Evolutionary conservation across 2,113 vertebrate genomes (phyloP).

Genomic region (Falco punctatus): DNA sequence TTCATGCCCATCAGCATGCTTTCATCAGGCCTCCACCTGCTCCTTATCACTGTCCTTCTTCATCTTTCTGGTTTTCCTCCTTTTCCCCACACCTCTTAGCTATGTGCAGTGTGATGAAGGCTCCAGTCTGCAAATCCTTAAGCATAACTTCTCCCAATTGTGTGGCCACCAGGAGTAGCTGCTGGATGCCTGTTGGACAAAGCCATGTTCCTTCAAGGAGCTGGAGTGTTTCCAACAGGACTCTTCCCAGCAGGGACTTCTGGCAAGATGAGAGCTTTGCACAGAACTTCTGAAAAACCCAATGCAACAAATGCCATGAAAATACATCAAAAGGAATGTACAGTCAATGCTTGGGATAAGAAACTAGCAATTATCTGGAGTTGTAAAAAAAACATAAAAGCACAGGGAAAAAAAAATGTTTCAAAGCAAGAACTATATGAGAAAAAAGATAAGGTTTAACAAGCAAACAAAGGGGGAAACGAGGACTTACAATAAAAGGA

Average conservation of each 20-base stretch:
- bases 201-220: neutral
- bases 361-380: neutral
- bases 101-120: neutral
- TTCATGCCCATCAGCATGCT: neutral
- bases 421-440: neutral
- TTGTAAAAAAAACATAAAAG: neutral
- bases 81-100: neutral
- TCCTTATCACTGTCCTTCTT: neutral
- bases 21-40: neutral
- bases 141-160: neutral
- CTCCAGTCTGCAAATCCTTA: neutral
- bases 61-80: neutral
- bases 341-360: neutral
- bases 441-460: neutral
- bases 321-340: neutral
- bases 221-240: neutral
- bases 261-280: neutral
- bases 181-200: neutral
- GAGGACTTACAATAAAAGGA: neutral
- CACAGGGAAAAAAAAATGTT: neutral
- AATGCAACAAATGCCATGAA: fast-evolving
- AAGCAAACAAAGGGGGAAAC: neutral
- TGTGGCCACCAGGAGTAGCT: neutral
- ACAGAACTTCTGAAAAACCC: neutral
- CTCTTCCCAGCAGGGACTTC: neutral